Percentiles rank a stretch among this genome's conserved stretches.
Evolutionary conservation across 2,113 vertebrate genomes (phyloP).

Genomic region (Platichthys stellatus): DNA sequence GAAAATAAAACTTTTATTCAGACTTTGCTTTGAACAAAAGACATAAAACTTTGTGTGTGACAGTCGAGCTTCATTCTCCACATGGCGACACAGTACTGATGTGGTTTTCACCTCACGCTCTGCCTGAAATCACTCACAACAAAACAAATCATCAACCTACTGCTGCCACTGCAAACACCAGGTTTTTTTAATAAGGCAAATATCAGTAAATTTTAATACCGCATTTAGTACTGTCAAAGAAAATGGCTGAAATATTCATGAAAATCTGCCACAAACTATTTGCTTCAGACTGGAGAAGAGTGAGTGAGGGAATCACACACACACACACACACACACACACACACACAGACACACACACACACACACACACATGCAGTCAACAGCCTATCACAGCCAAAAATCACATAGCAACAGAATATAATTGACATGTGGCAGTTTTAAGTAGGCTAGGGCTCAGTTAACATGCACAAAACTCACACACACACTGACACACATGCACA

Average conservation of each 20-base stretch:
- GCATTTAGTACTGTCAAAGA: constrained; percentile 7
- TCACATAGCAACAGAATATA: too few species aligned
- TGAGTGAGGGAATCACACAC: constrained; percentile 16
- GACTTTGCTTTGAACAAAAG: too few species aligned
- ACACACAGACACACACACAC: constrained; percentile 27
- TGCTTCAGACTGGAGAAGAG: constrained; percentile 38
- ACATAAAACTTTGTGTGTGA: too few species aligned
- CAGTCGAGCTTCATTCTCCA: too few species aligned
- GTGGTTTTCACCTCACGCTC: constrained; percentile 11
- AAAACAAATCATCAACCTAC: constrained; percentile 40
- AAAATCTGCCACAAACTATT: constrained; percentile 46
- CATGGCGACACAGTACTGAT: constrained; percentile 10
- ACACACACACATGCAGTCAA: constrained; percentile 16
- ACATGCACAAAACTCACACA: too few species aligned
- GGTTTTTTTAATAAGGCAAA: constrained; percentile 11
- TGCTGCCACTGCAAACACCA: constrained; percentile 10
- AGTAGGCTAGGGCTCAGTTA: too few species aligned
- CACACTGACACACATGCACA: neutral
- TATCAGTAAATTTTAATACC: constrained; percentile 4
- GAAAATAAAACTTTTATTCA: too few species aligned
- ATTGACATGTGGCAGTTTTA: too few species aligned
- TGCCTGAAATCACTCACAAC: constrained; percentile 19
- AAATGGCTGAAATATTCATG: constrained; percentile 52
- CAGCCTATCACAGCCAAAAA: too few species aligned
- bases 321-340: constrained; percentile 26